These are phyloP conservation scores for Archegozetes longisetosus DNA, from an alignment of 1,140 invertebrate genomes.

Conservation along the genomic window DNA sequence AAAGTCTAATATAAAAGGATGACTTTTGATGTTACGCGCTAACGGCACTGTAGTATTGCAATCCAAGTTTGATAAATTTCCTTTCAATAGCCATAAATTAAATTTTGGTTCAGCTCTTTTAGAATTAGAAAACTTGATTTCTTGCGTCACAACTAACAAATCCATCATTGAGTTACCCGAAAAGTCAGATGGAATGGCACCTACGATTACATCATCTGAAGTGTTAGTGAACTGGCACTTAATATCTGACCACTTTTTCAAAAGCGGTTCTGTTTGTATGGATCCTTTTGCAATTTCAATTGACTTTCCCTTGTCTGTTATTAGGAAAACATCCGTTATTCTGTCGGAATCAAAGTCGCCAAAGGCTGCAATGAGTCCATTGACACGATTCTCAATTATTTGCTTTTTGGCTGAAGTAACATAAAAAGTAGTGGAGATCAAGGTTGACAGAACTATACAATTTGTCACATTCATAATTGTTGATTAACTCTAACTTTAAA, in stretches of 20 bases:
- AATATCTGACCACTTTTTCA: not conserved
- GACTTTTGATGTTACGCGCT: slow-evolving; percentile 44
- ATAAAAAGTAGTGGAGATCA: too few relatives aligned
- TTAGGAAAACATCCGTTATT: slow-evolving; percentile 75
- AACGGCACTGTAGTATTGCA: slow-evolving; percentile 29
- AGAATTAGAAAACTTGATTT: not conserved
- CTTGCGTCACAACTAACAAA: slow-evolving; percentile 50
- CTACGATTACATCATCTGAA: slow-evolving; percentile 24
- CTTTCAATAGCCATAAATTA: slow-evolving; percentile 23
- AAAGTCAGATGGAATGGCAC: slow-evolving; percentile 76
- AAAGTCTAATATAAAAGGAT: slow-evolving; percentile 72
- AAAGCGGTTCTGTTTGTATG: slow-evolving; percentile 50
- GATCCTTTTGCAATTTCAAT: slow-evolving; percentile 52
- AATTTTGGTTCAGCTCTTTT: slow-evolving; percentile 1
- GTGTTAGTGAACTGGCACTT: slow-evolving; percentile 23
- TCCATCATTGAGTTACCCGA: slow-evolving; percentile 90
- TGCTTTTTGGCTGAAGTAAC: too few relatives aligned
- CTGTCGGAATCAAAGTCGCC: slow-evolving; percentile 94
- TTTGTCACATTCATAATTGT: too few relatives aligned
- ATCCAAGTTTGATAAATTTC: slow-evolving; percentile 25
- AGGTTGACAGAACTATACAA: too few relatives aligned
- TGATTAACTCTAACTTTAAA: too few relatives aligned
- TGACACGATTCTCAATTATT: too few relatives aligned
- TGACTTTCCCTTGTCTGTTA: slow-evolving; percentile 44
- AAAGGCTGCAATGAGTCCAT: slow-evolving; percentile 65